A percentile compares a stretch with the other conserved stretches of the same genome.
These are phyloP conservation scores for Catajapyx aquilonaris DNA, from an alignment of 1,140 invertebrate species.

Conservation along the genomic window DNA sequence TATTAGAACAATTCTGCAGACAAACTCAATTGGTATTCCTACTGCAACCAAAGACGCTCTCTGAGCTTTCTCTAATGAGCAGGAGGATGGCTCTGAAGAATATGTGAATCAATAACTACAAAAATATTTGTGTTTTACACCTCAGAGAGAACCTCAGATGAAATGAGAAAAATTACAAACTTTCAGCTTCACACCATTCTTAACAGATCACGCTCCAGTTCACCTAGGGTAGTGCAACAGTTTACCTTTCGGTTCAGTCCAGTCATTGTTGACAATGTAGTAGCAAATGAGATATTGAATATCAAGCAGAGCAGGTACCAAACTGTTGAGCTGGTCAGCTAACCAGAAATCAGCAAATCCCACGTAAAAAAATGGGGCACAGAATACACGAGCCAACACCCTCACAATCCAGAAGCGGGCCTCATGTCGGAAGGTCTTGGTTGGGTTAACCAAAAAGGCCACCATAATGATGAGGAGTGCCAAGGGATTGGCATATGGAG, in stretches of 20 bases:
- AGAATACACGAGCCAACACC: constrained; percentile 58
- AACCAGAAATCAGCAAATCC: constrained; percentile 99
- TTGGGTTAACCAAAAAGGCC: constrained; percentile 75
- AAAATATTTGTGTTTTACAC: no score
- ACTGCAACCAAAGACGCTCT: no score
- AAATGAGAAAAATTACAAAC: no score
- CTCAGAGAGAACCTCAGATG: no score
- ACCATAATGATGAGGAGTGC: constrained; percentile 69
- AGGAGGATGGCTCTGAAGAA: no score
- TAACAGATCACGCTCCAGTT: no score
- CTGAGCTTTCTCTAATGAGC: no score
- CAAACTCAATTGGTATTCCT: no score
- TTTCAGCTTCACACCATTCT: no score
- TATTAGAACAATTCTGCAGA: no score
- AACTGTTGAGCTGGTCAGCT: constrained; percentile 92
- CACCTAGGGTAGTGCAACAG: no score
- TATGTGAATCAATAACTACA: no score
- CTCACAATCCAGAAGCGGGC: constrained; percentile 64
- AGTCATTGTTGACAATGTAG: constrained; percentile 49
- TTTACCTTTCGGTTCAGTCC: constrained; percentile 36
- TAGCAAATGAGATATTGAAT: constrained; percentile 82
- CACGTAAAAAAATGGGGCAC: constrained; percentile 87
- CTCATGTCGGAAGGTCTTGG: constrained; percentile 77
- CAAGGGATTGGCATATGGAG: constrained; percentile 75
- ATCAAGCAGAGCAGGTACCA: constrained; percentile 74